Base-by-base conservation (phyloP, 2,888 invertebrate genomes). In the Phyllotreta cruciferae region DNA sequence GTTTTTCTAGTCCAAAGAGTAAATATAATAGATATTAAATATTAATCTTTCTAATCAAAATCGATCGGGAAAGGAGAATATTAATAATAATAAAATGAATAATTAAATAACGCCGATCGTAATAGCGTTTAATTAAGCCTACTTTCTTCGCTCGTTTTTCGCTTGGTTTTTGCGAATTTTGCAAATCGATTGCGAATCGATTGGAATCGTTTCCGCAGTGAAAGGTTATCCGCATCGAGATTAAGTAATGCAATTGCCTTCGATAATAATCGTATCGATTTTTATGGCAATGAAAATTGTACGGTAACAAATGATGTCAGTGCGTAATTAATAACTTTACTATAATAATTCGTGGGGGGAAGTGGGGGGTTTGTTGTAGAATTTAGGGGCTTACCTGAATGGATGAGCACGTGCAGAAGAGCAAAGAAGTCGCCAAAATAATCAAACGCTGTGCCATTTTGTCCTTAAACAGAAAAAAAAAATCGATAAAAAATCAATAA, bases 401-500 rank as follows among this genome's bases (percentile, higher is more conserved):
- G 50, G 73, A 66, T 66, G 71, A 63, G 61, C 74, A 71, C 58
- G 71, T 64, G 65, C 69, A 70, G 62, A 72, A 63, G 41, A 73
- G 66, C 70, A 71, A 69, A 63, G 70, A 70, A 78, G 66, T 80
- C 79, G 81, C 78, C 79, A 70, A 72, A 79, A 70, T 78, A 80
- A 64, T 77, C 77, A 73, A 78, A 81, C 71, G 82, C 80, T 72
- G 82, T 81, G 67, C 80, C 83, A 35, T 78, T 79, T 68, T 69
- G 66, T 67, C 69, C 73, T 73, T 76, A 71, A 52, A 81, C 64
- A 80, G 80, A 69, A 79, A 79, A 70, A 75, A 77, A 68, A 41
- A 38, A n/a, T n/a, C 24, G 4, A 24, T 24, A 24, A 78, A 78
- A 67, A 6, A 5, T 7, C 35, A 78, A 78, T 66, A 80, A 44